These are phyloP conservation scores for Leptosomus discolor DNA, from an alignment of 2,113 vertebrate genomes.

Conservation along the genomic window DNA sequence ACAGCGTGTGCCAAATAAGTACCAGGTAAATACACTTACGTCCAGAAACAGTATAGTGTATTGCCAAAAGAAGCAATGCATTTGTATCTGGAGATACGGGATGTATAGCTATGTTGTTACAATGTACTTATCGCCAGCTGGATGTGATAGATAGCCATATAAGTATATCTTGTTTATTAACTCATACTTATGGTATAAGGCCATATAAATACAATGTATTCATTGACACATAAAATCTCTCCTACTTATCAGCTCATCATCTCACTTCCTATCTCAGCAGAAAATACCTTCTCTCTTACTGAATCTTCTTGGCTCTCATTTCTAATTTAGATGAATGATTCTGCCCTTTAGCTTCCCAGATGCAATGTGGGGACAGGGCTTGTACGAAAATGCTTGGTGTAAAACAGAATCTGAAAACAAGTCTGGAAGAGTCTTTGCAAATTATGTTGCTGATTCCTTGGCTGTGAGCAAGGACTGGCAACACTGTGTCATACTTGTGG, in stretches of 20 bases:
- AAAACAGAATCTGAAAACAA: not conserved
- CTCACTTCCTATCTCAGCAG: constrained; percentile 19
- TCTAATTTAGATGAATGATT: not conserved
- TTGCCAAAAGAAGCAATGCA: not conserved
- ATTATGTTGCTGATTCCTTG: not conserved
- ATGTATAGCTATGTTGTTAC: not conserved
- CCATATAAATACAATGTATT: not conserved
- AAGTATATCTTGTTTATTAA: constrained; percentile 19
- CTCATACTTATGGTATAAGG: not conserved
- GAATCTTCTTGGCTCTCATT: not conserved
- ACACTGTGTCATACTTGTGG: not conserved
- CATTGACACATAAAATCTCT: constrained; percentile 6
- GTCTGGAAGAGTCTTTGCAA: not conserved
- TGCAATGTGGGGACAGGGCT: not conserved
- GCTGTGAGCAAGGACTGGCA: not conserved
- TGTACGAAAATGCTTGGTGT: not conserved
- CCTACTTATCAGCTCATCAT: constrained; percentile 27
- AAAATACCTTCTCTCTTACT: constrained; percentile 9
- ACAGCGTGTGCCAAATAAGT: not conserved
- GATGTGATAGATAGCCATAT: constrained; percentile 11
- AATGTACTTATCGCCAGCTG: not conserved
- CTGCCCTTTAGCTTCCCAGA: constrained; percentile 6
- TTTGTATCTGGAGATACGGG: not conserved
- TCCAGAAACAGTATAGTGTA: not conserved
- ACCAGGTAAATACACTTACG: not conserved